Evolutionary conservation across 2,113 vertebrate species (phyloP).

Genomic region (Amblyornis subalaris): DNA sequence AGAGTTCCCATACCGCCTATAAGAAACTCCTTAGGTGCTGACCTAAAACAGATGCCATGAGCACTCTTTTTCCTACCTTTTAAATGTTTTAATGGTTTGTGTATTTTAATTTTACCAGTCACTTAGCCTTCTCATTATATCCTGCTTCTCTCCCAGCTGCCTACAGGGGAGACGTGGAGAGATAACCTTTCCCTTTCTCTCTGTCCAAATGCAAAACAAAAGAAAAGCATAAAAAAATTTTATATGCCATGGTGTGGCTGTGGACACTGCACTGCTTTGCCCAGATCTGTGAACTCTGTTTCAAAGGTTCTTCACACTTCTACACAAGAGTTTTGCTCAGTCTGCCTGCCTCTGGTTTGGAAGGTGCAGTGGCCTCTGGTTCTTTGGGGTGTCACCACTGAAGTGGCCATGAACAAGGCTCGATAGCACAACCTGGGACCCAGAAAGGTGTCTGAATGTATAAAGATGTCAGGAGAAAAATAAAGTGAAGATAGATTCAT

Average conservation of each 20-base stretch:
- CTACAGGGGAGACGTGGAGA: not conserved
- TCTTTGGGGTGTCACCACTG: not conserved
- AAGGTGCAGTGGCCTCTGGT: not conserved
- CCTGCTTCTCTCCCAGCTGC: not conserved
- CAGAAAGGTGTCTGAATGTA: not conserved
- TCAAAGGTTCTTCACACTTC: not conserved
- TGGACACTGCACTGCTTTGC: not conserved
- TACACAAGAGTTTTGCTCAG: not conserved
- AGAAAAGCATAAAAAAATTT: not conserved
- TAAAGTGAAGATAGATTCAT: not conserved
- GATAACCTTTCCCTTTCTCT: not conserved
- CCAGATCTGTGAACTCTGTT: not conserved
- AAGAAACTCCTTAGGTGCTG: conserved; percentile 18
- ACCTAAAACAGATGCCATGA: not conserved
- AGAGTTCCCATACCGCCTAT: not conserved
- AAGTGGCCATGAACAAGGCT: not conserved
- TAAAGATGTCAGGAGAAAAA: not conserved
- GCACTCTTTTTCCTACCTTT: not conserved
- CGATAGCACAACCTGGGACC: not conserved
- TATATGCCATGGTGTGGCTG: not conserved
- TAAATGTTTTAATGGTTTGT: conserved; percentile 7
- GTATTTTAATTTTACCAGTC: conserved; percentile 26
- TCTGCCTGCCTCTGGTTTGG: not conserved
- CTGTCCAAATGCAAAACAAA: not conserved
- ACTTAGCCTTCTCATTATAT: not conserved